Evolutionary conservation across 2,797 vertebrate species (phyloP).

Genomic region (Phrynocephalus forsythii): DNA sequence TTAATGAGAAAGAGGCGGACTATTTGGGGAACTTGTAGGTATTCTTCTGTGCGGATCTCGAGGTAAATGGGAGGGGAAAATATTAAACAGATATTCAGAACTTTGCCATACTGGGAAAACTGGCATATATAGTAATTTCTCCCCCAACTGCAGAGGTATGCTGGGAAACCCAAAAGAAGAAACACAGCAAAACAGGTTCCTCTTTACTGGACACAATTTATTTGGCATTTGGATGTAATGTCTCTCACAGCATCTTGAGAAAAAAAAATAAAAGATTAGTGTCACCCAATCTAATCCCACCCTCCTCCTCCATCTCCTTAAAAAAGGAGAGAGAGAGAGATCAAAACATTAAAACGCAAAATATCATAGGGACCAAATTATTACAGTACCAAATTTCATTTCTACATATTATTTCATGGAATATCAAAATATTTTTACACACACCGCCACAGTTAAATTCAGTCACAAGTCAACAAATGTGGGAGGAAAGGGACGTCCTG

Average conservation of each 20-base stretch:
- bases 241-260: conserved; percentile 87
- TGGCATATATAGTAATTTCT: too few species aligned
- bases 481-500: conserved; percentile 45
- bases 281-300: conserved; percentile 68
- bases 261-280: conserved; percentile 79
- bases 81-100: too few species aligned
- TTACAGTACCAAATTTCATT: conserved; percentile 80
- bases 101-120: too few species aligned
- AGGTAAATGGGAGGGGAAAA: too few species aligned
- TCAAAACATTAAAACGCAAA: conserved; percentile 78
- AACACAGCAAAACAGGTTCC: conserved; percentile 14
- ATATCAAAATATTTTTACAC: conserved; percentile 74
- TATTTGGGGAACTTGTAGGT: too few species aligned
- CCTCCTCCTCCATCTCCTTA: conserved; percentile 25
- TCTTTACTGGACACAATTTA: conserved; percentile 88
- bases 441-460: conserved; percentile 77
- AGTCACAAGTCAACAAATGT: conserved; percentile 76
- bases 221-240: conserved; percentile 95
- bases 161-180: neutral
- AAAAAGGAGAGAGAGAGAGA: conserved; percentile 59
- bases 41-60: too few species aligned
- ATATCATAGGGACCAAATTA: conserved; percentile 73
- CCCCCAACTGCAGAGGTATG: too few species aligned
- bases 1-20: too few species aligned
- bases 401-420: conserved; percentile 80